phyloP scores from a whole-genome alignment of 2,113 vertebrate species.

The Neotoma lepida region DNA sequence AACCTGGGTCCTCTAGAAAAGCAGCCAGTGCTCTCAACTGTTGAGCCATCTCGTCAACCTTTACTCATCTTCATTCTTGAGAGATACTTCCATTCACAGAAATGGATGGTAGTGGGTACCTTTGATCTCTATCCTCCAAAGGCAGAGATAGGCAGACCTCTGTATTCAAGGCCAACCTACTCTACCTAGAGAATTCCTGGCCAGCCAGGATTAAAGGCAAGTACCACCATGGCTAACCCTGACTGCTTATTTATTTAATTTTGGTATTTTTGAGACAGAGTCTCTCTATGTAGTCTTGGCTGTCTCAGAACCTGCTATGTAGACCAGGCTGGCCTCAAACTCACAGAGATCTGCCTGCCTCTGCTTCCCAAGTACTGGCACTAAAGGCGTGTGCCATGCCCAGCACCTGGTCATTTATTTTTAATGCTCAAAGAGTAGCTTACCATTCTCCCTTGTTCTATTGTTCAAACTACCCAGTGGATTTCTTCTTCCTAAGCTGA shows the following conservation, averaged over 20 bases:
- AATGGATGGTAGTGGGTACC: background rate
- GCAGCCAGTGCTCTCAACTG: background rate
- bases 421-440: background rate
- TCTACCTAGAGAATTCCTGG: background rate
- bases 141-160: background rate
- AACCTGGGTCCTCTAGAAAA: background rate
- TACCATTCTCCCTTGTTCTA: background rate
- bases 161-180: background rate
- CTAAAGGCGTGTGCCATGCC: background rate
- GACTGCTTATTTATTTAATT: background rate
- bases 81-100: background rate
- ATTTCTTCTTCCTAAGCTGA: background rate
- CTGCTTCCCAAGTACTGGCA: background rate
- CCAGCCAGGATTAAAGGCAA: background rate
- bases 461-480: background rate
- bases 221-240: background rate
- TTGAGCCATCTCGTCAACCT: background rate
- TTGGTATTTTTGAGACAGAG: background rate
- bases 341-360: background rate
- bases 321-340: background rate
- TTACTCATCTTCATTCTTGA: background rate
- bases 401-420: background rate
- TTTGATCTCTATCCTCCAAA: background rate
- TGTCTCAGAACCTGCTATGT: background rate
- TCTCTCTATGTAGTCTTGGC: background rate